Conservation (phyloP, 1,140 invertebrate species). For the Pseudobourletiella spinata region DNA sequence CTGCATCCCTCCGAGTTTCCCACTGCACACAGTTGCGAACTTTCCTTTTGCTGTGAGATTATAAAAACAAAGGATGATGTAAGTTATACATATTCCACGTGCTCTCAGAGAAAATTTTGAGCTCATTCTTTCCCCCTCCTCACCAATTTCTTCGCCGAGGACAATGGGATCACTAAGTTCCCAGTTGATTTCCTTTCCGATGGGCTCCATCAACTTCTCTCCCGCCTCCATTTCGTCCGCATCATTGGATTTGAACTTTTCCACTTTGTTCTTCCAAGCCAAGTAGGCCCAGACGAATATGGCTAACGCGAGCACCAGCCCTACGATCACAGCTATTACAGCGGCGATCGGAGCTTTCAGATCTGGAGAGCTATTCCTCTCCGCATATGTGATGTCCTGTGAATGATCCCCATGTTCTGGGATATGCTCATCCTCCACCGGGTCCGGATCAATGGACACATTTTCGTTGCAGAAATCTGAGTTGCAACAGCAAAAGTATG, state of each 20-base stretch:
- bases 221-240: not conserved
- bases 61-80: not conserved
- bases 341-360: not conserved
- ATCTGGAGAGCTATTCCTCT: not conserved
- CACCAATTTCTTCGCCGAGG: constrained; percentile 24
- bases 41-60: constrained; percentile 25
- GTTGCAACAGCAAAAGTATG: constrained; percentile 22
- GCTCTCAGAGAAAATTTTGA: too few species aligned
- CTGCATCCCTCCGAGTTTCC: constrained; percentile 7
- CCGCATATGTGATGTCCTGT: not conserved
- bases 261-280: not conserved
- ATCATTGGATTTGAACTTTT: not conserved
- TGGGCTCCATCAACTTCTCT: constrained; percentile 13
- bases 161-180: constrained; percentile 16
- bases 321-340: not conserved
- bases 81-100: not conserved
- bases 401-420: not conserved
- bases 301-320: not conserved
- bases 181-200: not conserved
- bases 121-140: too few species aligned
- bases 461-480: constrained; percentile 21
- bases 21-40: constrained; percentile 25
- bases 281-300: not conserved
- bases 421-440: not conserved
- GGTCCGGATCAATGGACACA: constrained; percentile 11